These are phyloP conservation scores for Drosophila dives DNA, from an alignment of 2,888 invertebrate species.

Conservation along the genomic window DNA sequence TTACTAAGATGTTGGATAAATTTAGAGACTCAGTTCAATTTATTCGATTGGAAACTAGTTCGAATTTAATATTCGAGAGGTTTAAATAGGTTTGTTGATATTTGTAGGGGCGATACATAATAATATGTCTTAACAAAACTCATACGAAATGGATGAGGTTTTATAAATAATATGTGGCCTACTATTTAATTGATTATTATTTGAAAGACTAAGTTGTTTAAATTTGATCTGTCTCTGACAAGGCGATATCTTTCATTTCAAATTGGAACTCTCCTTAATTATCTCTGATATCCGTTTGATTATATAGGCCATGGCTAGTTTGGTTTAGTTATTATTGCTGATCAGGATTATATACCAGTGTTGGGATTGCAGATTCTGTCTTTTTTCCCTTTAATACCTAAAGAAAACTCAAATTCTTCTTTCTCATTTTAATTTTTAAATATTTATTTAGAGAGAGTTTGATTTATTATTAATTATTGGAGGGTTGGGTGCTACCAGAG, in stretches of 20 bases:
- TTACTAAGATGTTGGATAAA: background rate
- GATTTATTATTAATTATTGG: background rate
- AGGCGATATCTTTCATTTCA: background rate
- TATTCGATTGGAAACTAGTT: background rate
- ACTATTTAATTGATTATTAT: too few species aligned
- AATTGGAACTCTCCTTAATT: background rate
- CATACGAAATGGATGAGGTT: background rate
- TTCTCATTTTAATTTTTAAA: background rate
- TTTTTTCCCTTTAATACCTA: background rate
- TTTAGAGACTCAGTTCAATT: background rate
- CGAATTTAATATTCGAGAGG: too few species aligned
- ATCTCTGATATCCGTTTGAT: background rate
- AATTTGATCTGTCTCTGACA: background rate
- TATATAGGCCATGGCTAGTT: background rate
- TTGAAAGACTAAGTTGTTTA: too few species aligned
- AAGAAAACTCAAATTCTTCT: background rate
- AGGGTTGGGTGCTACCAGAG: constrained; percentile 88
- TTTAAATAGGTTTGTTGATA: background rate
- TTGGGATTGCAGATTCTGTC: background rate
- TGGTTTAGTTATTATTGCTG: background rate
- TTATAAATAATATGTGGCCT: too few species aligned
- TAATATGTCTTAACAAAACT: background rate
- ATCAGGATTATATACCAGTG: too few species aligned
- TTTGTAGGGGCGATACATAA: background rate
- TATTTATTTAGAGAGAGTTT: background rate